Evolutionary conservation across 92 coral and sea anemone genomes (phyloP), one percentile per base, ranked within the genome.

Genomic region (Zoanthus sociatus): DNA sequence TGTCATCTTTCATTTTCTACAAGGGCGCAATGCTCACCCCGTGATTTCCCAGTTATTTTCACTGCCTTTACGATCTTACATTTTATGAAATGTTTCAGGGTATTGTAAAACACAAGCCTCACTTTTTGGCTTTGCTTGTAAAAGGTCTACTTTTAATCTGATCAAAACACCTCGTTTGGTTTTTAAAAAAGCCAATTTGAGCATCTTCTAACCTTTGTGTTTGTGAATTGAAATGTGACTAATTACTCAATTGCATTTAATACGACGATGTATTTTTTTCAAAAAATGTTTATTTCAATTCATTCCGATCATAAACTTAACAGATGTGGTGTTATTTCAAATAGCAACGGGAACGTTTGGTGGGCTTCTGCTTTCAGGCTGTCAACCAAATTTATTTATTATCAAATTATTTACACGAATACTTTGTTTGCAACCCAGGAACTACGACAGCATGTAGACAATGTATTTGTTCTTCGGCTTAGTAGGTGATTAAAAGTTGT

Each of bases 221-320:
- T 81, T 64, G 46, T 55, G 18, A 66, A 81, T 21, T 81, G 85
- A 64, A 64, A 81, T 64, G 47, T 18, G 26, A 48, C 9, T 67
- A 81, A 45, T 81, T 81, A 14, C 54, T 66, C 31, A 51, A 63
- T 37, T 4, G 4, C 42, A 81, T 33, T 37, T 72, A 33, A 31
- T 64, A 74, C 47, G 60, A 17, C 8, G 84, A 33, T 79, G 11
- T 64, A 21, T 45, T 63, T 63, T 50, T 50, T 11, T 7, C 4
- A 7, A 7, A 56, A 32, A 60, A n/a, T 77, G 79, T 17, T 2
- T 37, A 4, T 37, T 37, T 37, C 42, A 4, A 48, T 9, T 5
- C 53, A 9, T 48, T 7, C 55, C 12, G 55, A 50, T 11, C 12
- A 11, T 3, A 30, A 17, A 54, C 26, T 51, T n/a, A 26, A 12